A percentile compares a stretch with the other conserved stretches of the same genome.
Conservation (phyloP, 2,113 vertebrate species). For the Albula glossodonta region DNA sequence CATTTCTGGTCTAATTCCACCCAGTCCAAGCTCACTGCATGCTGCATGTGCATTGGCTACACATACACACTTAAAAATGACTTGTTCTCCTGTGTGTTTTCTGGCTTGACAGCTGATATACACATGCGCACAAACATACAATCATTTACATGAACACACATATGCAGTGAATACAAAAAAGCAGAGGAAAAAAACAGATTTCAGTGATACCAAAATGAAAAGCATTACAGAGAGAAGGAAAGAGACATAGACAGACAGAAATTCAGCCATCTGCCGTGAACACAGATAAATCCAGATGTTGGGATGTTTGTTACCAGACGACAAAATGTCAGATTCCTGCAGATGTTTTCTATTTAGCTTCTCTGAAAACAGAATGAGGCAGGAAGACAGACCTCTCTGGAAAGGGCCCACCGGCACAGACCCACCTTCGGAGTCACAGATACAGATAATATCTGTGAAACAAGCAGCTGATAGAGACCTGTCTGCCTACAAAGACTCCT, state of each 20-base stretch:
- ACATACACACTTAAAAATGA: background rate
- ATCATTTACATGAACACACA: too few relatives aligned
- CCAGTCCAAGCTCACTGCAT: background rate
- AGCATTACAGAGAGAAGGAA: background rate
- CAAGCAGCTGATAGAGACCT: background rate
- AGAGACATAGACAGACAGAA: background rate
- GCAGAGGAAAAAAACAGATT: background rate
- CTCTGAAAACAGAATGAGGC: background rate
- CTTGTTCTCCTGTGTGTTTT: too few relatives aligned
- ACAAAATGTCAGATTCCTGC: conserved; percentile 61
- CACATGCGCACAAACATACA: background rate
- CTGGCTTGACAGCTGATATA: background rate
- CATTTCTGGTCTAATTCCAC: background rate
- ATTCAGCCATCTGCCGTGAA: conserved; percentile 39
- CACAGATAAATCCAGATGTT: conserved; percentile 61
- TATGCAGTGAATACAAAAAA: background rate
- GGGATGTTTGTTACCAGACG: conserved; percentile 57
- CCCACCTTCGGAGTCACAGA: background rate
- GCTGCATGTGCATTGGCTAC: background rate
- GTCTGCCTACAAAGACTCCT: background rate
- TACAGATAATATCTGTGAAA: background rate
- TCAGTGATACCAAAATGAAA: background rate
- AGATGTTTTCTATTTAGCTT: conserved; percentile 61
- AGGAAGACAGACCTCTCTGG: conserved; percentile 1
- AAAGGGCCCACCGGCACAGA: background rate